These are phyloP conservation scores for Microhierax caerulescens DNA, from an alignment of 2,797 vertebrate species.

Conservation along the genomic window DNA sequence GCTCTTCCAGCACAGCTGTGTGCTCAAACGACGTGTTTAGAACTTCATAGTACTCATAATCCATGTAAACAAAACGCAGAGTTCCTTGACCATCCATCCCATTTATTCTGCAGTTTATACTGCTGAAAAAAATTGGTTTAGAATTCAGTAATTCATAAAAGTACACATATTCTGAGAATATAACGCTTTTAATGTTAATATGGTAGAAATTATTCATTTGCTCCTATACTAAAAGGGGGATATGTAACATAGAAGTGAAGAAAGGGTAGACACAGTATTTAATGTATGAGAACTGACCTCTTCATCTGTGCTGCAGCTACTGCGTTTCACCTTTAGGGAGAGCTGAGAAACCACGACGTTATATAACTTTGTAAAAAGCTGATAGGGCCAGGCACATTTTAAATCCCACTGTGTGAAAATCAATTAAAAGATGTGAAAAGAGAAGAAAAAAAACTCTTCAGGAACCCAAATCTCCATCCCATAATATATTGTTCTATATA, in stretches of 20 bases:
- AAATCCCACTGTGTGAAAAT: slow-evolving; percentile 20
- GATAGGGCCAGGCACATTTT: background rate
- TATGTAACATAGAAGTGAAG: background rate
- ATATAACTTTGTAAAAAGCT: background rate
- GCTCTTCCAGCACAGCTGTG: background rate
- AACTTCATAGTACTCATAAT: background rate
- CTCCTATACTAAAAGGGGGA: background rate
- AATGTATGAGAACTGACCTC: background rate
- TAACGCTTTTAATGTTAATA: background rate
- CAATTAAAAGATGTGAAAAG: background rate
- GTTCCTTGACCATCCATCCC: background rate
- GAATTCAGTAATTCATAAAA: background rate
- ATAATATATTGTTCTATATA: background rate
- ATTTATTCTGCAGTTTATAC: background rate
- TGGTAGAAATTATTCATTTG: background rate
- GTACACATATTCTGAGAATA: background rate
- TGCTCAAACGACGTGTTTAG: background rate
- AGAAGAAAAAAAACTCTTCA: background rate
- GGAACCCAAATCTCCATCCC: background rate
- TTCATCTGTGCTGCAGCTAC: background rate
- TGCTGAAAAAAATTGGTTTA: background rate
- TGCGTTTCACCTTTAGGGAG: background rate
- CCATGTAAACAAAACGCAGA: background rate
- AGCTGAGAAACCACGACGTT: slow-evolving; percentile 4
- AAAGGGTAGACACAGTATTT: background rate